phyloP scores from a whole-genome alignment of 92 coral and sea anemone genomes.

The Siderastrea siderea region DNA sequence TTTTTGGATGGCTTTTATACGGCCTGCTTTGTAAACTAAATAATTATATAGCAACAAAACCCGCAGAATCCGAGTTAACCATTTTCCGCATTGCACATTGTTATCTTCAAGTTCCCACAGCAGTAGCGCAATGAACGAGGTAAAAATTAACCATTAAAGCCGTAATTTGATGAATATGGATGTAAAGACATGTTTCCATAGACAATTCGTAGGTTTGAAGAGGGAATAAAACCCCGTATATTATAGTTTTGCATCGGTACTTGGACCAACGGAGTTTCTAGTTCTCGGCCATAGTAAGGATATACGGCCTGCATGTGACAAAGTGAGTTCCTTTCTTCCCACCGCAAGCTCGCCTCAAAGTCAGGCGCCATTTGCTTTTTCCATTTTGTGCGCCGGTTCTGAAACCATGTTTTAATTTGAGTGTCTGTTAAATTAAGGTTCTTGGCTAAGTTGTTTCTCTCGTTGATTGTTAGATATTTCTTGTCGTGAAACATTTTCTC shows the following conservation, averaged over 20 bases:
- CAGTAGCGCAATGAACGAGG: neutral
- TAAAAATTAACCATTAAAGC: slow-evolving; percentile 1
- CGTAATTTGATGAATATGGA: slow-evolving; percentile 51
- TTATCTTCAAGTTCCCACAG: too few relatives aligned
- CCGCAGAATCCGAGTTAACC: neutral
- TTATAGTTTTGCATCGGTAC: slow-evolving; percentile 68
- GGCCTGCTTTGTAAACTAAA: neutral
- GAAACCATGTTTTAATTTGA: slow-evolving; percentile 99
- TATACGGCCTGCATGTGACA: slow-evolving; percentile 67
- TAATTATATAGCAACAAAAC: neutral
- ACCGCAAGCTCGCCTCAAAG: slow-evolving; percentile 80
- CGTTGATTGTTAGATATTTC: slow-evolving; percentile 97
- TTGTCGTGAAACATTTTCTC: slow-evolving; percentile 97
- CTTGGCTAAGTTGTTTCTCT: slow-evolving; percentile 95
- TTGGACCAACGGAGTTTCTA: slow-evolving; percentile 57
- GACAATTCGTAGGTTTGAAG: slow-evolving; percentile 91
- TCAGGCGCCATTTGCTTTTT: slow-evolving; percentile 98
- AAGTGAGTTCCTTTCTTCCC: slow-evolving; percentile 76
- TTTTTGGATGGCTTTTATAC: too few relatives aligned
- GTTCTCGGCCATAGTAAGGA: slow-evolving; percentile 72
- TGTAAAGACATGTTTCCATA: slow-evolving; percentile 91
- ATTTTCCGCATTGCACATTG: neutral
- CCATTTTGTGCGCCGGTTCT: slow-evolving; percentile 99
- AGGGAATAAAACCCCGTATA: slow-evolving; percentile 71
- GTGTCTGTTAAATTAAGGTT: slow-evolving; percentile 93